Evolutionary conservation across 30 jellyfish, hydroid and myxozoan species (phyloP).

Genomic region (Mastigias papua): DNA sequence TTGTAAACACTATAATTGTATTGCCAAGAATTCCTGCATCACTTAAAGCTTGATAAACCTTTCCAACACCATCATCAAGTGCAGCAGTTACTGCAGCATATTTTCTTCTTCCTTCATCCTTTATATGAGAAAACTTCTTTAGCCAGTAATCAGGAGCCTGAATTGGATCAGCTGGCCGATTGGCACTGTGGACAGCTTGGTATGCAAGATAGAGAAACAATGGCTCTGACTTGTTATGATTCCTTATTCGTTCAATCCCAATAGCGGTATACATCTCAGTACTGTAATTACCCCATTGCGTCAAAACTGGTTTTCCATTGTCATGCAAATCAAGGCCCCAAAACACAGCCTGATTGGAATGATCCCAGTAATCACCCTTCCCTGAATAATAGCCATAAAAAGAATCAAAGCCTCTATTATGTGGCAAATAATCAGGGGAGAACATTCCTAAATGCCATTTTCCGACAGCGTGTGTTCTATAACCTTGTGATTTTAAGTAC

Average conservation of each 20-base stretch:
- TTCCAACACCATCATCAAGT: slow-evolving; percentile 91
- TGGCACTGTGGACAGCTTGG: slow-evolving; percentile 98
- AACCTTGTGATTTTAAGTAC: slow-evolving; percentile 75
- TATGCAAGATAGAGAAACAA: slow-evolving; percentile 90
- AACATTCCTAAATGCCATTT: slow-evolving; percentile 97
- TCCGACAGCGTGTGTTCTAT: slow-evolving; percentile 96
- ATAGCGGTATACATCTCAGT: slow-evolving; percentile 89
- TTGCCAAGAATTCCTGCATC: slow-evolving; percentile 87
- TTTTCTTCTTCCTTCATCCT: slow-evolving; percentile 83
- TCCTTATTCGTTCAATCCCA: slow-evolving; percentile 63
- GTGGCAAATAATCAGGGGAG: slow-evolving; percentile 84
- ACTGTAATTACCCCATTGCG: slow-evolving; percentile 94
- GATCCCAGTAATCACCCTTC: slow-evolving; percentile 96
- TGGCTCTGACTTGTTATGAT: slow-evolving; percentile 86
- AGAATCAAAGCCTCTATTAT: slow-evolving; percentile 93
- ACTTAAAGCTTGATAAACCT: slow-evolving; percentile 48
- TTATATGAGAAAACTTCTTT: slow-evolving; percentile 70
- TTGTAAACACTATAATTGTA: slow-evolving; percentile 86
- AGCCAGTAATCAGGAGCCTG: slow-evolving; percentile 94
- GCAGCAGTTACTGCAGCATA: slow-evolving; percentile 96
- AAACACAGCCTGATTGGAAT: slow-evolving; percentile 73
- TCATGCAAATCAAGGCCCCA: slow-evolving; percentile 97
- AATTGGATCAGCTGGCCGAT: slow-evolving; percentile 81
- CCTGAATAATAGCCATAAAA: slow-evolving; percentile 95
- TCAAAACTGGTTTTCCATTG: slow-evolving; percentile 88